A percentile compares a stretch with the other conserved stretches of the same genome.
Evolutionary conservation across 2,797 vertebrate genomes (phyloP).

Genomic region (Anguilla obscura): DNA sequence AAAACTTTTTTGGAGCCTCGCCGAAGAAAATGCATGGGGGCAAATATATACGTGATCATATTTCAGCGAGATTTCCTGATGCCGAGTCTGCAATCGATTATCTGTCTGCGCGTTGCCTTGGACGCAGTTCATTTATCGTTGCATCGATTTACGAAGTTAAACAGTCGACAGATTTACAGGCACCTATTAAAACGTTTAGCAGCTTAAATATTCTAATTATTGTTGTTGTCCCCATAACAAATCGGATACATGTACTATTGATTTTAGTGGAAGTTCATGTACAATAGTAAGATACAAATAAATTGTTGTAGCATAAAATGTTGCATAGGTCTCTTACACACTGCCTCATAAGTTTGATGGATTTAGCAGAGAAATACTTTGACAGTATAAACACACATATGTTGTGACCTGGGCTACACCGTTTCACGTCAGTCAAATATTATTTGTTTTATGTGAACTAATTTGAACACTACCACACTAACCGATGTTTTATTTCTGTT

Average conservation of each 20-base stretch:
- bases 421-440: neutral
- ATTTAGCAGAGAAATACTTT: neutral
- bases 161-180: slow-evolving; percentile 19
- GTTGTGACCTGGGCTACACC: neutral
- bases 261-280: neutral
- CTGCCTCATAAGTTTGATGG: neutral
- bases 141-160: slow-evolving; percentile 22
- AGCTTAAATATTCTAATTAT: slow-evolving; percentile 6
- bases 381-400: slow-evolving; percentile 2
- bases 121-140: slow-evolving; percentile 28
- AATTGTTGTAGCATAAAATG: neutral
- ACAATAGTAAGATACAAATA: neutral
- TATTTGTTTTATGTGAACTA: slow-evolving; percentile 12
- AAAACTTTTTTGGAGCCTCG: slow-evolving; percentile 55
- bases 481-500: neutral
- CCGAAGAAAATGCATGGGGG: slow-evolving; percentile 49
- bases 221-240: neutral
- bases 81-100: slow-evolving; percentile 58
- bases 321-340: neutral
- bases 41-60: slow-evolving; percentile 61
- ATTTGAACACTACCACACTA: neutral
- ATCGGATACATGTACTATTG: neutral
- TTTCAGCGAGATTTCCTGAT: slow-evolving; percentile 52
- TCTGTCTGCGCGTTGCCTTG: slow-evolving; percentile 36
- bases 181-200: neutral